These are phyloP conservation scores for Pangasius mekongensis DNA, from an alignment of 2,797 vertebrate genomes.

Conservation along the genomic window DNA sequence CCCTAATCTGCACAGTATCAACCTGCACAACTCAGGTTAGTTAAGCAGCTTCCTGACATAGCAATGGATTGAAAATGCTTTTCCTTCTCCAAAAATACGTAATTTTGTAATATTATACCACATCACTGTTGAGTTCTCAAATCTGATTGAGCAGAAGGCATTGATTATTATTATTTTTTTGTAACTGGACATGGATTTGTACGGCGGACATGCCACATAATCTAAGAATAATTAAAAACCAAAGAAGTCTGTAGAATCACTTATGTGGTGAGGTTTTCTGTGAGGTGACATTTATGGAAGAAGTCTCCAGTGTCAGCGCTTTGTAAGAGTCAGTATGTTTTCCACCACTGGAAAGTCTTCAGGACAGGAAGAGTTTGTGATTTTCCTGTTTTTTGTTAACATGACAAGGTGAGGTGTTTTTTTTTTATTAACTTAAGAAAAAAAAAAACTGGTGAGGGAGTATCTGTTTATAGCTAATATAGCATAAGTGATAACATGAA, in stretches of 20 bases:
- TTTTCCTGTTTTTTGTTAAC: neutral
- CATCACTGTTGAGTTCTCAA: neutral
- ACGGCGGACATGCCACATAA: neutral
- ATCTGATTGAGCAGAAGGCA: neutral
- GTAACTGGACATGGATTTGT: too few relatives aligned
- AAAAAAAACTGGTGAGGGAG: neutral
- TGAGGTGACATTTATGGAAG: neutral
- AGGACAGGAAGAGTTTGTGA: neutral
- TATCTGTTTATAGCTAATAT: neutral
- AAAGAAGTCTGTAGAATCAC: neutral
- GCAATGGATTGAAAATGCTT: neutral
- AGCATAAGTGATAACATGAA: neutral
- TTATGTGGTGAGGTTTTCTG: neutral
- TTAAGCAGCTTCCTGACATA: neutral
- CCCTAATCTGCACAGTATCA: slow-evolving; percentile 90
- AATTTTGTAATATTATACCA: neutral
- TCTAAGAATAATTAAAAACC: neutral
- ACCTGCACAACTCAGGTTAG: slow-evolving; percentile 94
- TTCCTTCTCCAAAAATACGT: neutral
- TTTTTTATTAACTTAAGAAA: neutral
- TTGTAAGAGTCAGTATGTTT: neutral
- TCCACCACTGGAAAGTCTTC: neutral
- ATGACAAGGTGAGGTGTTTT: neutral
- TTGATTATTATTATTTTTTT: neutral
- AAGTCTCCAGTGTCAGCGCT: neutral